Evolutionary conservation across 1,140 invertebrate species (phyloP).

Genomic region (Zelostemma sp.): DNA sequence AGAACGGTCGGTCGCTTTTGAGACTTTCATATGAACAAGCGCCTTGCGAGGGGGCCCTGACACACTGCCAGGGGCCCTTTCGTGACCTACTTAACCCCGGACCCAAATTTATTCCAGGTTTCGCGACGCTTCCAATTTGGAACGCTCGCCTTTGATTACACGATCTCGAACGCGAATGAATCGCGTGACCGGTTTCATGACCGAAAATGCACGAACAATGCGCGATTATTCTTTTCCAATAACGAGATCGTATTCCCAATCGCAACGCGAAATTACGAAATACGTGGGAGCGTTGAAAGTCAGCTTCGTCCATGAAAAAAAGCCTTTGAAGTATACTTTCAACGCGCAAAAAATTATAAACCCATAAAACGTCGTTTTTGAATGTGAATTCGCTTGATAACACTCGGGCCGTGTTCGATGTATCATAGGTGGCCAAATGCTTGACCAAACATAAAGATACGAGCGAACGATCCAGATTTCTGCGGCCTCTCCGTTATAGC

Average conservation of each 20-base stretch:
- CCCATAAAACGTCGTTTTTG: constrained; percentile 17
- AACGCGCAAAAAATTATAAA: constrained; percentile 18
- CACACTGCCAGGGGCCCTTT: constrained; percentile 58
- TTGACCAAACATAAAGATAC: constrained; percentile 44
- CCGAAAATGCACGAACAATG: constrained; percentile 7
- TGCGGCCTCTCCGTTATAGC: constrained; percentile 48
- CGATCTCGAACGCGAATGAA: too few species aligned
- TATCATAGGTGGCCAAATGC: constrained; percentile 35
- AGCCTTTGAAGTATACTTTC: constrained; percentile 3
- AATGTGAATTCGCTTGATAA: constrained; percentile 15
- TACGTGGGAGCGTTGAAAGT: too few species aligned
- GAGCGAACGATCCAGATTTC: constrained; percentile 55
- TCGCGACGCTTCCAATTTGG: constrained; percentile 37
- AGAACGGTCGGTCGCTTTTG: neutral
- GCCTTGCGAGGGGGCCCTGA: constrained; percentile 49
- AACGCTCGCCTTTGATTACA: constrained; percentile 17
- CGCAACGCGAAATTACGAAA: too few species aligned
- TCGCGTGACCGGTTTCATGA: too few species aligned
- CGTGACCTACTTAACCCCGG: constrained; percentile 53
- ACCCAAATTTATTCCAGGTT: constrained; percentile 16
- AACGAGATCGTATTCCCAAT: constrained; percentile 1
- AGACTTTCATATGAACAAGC: constrained; percentile 53
- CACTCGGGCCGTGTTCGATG: constrained; percentile 17
- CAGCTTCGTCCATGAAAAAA: too few species aligned
- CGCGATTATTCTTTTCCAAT: constrained; percentile 3